Conservation (phyloP, 2,888 invertebrate species). For the Drosophila lacicola region DNA sequence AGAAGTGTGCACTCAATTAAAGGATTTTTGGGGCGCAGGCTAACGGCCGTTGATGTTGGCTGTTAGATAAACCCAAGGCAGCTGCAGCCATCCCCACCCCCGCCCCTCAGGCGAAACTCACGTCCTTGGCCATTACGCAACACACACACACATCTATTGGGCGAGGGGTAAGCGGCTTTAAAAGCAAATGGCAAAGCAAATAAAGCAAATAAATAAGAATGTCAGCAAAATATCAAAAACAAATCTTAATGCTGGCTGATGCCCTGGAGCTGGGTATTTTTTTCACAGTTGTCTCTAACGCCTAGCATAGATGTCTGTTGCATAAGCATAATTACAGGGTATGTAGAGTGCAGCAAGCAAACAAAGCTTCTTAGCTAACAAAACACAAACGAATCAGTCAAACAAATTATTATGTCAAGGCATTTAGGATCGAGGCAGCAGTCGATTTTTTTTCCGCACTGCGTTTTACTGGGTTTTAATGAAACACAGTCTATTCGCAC, state of each 20-base stretch:
- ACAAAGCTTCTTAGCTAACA: neutral
- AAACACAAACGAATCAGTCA: too few species aligned
- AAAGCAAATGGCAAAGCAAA: slow-evolving; percentile 21
- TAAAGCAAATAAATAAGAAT: slow-evolving; percentile 39
- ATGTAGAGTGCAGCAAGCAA: neutral
- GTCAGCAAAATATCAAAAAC: slow-evolving; percentile 17
- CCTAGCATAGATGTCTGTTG: too few species aligned
- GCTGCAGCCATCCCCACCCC: slow-evolving; percentile 6
- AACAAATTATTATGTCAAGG: too few species aligned
- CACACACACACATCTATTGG: neutral
- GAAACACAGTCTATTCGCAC: too few species aligned
- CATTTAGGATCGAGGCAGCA: too few species aligned
- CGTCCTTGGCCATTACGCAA: neutral
- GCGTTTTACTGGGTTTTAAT: too few species aligned
- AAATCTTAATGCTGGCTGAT: neutral
- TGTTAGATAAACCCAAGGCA: slow-evolving; percentile 54
- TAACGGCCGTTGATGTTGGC: slow-evolving; percentile 54
- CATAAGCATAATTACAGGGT: neutral
- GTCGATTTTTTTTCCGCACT: too few species aligned
- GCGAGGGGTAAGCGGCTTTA: slow-evolving; percentile 35
- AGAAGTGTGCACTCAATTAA: slow-evolving; percentile 79
- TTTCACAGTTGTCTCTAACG: too few species aligned
- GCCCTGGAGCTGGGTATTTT: neutral
- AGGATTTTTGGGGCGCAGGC: slow-evolving; percentile 65
- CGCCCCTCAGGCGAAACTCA: neutral